These are phyloP conservation scores for western clawed frog (Xenopus tropicalis) DNA, from an alignment of 2,113 vertebrate species.

Conservation along the genomic window UCB_Xtro_10.0 CM004445.2:119477001-119477500, in stretches of 20 bases:
- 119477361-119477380: no score
- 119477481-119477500: no score
- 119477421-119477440: no score
- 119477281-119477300: no score
- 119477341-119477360: no score
- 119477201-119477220: neutral
- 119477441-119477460: no score
- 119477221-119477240: neutral
- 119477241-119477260: neutral
- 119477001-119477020: slow-evolving; percentile 41
- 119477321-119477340: no score
- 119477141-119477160: slow-evolving; percentile 24
- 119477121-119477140: slow-evolving; percentile 38
- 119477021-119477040: slow-evolving; percentile 47
- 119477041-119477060: slow-evolving; percentile 42
- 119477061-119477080: slow-evolving; percentile 36
- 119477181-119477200: slow-evolving; percentile 15
- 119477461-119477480: no score
- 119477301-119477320: no score
- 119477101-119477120: slow-evolving; percentile 26
- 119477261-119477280: neutral
- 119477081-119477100: slow-evolving; percentile 12
- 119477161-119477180: slow-evolving; percentile 17
- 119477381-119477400: no score
- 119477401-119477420: no score